Evolutionary conservation across 2,797 vertebrate species (phyloP).

Genomic region (Xenopus petersii): DNA sequence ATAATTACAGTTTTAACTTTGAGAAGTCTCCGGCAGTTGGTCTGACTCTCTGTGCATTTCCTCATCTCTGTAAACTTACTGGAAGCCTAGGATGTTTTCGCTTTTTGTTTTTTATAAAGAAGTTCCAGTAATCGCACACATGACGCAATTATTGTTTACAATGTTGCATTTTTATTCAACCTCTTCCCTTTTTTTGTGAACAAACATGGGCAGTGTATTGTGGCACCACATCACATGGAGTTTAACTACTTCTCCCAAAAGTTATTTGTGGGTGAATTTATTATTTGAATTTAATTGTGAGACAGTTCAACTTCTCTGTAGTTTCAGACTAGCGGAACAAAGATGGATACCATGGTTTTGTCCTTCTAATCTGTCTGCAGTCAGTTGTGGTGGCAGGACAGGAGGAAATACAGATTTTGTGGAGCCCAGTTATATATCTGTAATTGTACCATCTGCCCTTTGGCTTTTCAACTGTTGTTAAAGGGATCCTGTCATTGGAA

Average conservation of each 20-base stretch:
- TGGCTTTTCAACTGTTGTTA: no score
- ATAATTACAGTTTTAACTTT: no score
- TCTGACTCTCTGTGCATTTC: background rate
- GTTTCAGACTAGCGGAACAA: no score
- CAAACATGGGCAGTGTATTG: background rate
- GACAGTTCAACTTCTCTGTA: no score
- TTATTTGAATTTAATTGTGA: background rate
- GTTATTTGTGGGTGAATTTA: background rate
- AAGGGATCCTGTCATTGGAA: no score
- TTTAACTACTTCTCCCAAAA: background rate
- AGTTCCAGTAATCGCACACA: constrained; percentile 21
- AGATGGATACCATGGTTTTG: background rate
- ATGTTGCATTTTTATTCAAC: constrained; percentile 8
- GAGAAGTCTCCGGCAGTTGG: no score
- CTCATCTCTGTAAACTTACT: constrained; percentile 22
- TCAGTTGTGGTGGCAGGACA: background rate
- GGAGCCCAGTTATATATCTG: no score
- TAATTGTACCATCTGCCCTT: no score
- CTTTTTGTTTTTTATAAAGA: background rate
- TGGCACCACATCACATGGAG: background rate
- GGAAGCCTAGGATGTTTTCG: constrained; percentile 10
- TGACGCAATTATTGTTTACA: constrained; percentile 29
- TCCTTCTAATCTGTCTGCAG: background rate
- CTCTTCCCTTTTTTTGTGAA: constrained; percentile 24
- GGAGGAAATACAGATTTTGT: background rate